A percentile compares a stretch with the other conserved stretches of the same genome.
phyloP scores from a whole-genome alignment of 2,113 vertebrate species.

The Planiliza haematocheilus region DNA sequence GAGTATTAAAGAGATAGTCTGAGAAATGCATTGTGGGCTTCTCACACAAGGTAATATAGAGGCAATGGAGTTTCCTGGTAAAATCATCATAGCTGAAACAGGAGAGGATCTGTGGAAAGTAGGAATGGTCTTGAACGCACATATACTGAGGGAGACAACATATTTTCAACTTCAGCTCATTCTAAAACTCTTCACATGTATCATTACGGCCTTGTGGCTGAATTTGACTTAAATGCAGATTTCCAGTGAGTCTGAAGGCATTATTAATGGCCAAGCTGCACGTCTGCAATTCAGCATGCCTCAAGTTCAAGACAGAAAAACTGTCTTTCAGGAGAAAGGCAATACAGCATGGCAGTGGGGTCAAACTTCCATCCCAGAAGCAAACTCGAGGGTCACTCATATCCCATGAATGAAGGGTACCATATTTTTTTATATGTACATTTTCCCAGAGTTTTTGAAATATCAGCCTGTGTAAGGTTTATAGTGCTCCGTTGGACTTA shows the following conservation, averaged over 20 bases:
- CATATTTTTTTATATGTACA: constrained; percentile 13
- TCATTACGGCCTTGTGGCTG: too few species aligned
- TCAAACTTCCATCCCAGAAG: not conserved
- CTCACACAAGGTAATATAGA: constrained; percentile 49
- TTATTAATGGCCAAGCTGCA: too few species aligned
- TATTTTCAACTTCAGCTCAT: constrained; percentile 24
- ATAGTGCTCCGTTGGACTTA: constrained; percentile 11
- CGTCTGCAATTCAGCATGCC: not conserved
- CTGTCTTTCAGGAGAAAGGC: not conserved
- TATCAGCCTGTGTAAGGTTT: not conserved
- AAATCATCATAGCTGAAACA: constrained; percentile 75
- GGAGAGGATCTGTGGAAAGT: constrained; percentile 70
- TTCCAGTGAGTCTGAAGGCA: not conserved
- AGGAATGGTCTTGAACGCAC: constrained; percentile 41
- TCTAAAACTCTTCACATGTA: not conserved
- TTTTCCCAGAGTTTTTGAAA: constrained; percentile 38
- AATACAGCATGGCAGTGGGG: not conserved
- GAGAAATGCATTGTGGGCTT: constrained; percentile 47
- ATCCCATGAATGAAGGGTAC: not conserved
- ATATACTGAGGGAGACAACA: constrained; percentile 47
- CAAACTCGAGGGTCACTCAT: constrained; percentile 14
- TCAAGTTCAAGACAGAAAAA: not conserved
- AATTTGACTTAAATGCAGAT: not conserved
- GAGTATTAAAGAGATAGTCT: constrained; percentile 35
- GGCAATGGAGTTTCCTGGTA: constrained; percentile 61